phyloP scores from a whole-genome alignment of 2,113 vertebrate species.

The Microtus ochrogaster region DNA sequence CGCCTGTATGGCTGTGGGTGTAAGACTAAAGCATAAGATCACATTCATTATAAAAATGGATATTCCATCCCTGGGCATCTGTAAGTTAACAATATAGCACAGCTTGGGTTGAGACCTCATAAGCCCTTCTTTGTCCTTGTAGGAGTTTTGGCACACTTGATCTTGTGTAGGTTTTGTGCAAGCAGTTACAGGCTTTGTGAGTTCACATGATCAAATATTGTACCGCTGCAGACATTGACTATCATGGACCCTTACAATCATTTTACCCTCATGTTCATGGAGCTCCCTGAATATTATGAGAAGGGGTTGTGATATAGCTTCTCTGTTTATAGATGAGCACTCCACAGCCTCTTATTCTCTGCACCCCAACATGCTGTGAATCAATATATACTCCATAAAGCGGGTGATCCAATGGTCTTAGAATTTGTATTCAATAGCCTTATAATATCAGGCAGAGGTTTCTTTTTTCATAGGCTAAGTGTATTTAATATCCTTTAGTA shows the following conservation, averaged over 20 bases:
- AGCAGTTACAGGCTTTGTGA: not conserved
- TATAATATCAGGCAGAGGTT: not conserved
- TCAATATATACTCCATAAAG: not conserved
- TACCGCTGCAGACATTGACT: not conserved
- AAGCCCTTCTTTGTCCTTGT: not conserved
- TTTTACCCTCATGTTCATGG: not conserved
- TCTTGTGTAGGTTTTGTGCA: not conserved
- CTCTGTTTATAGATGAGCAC: not conserved
- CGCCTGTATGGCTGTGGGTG: not conserved
- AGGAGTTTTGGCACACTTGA: not conserved
- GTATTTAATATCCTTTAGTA: not conserved
- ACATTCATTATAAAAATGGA: not conserved
- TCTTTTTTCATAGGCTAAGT: not conserved
- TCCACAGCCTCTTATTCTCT: not conserved
- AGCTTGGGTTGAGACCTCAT: not conserved
- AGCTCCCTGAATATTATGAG: too few relatives aligned
- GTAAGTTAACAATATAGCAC: not conserved
- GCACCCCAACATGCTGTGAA: not conserved
- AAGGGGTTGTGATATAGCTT: too few relatives aligned
- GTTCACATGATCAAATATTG: not conserved
- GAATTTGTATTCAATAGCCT: not conserved
- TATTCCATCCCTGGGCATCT: accelerated
- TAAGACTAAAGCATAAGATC: not conserved
- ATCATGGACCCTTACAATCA: not conserved
- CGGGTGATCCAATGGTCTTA: not conserved